These are phyloP conservation scores for Tychaedon coryphoeus DNA, from an alignment of 2,113 vertebrate genomes.

Conservation along the genomic window DNA sequence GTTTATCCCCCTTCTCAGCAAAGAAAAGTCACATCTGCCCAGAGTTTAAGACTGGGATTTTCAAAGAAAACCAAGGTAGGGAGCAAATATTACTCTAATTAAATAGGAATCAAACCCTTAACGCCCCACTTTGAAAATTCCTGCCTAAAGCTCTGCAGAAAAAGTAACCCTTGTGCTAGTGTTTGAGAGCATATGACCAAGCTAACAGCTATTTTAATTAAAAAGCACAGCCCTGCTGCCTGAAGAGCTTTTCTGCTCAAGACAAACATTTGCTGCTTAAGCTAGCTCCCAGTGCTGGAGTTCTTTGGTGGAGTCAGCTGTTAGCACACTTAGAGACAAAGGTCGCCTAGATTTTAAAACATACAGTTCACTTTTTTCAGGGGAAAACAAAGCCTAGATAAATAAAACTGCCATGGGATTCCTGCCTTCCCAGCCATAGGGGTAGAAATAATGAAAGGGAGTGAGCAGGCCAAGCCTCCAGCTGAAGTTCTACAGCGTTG, in stretches of 20 bases:
- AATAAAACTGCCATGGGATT: conserved; percentile 20
- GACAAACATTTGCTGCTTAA: conserved; percentile 57
- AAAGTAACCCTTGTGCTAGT: conserved; percentile 17
- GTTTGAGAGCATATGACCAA: conserved; percentile 36
- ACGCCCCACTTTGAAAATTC: background rate
- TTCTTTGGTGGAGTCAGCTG: conserved; percentile 33
- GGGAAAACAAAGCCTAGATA: conserved; percentile 35
- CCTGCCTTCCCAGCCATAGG: background rate
- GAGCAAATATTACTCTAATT: conserved; percentile 39
- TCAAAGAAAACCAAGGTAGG: background rate
- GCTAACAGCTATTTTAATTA: conserved; percentile 52
- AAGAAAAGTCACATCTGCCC: background rate
- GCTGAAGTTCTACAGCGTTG: accelerated
- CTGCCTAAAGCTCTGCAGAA: conserved; percentile 20
- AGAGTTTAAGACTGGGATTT: conserved; percentile 7
- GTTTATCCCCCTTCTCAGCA: conserved; percentile 18
- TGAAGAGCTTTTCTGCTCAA: conserved; percentile 50
- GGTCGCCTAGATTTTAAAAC: conserved; percentile 1
- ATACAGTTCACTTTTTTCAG: conserved; percentile 15
- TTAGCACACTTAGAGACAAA: conserved; percentile 14
- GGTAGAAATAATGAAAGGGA: background rate
- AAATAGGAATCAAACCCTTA: background rate
- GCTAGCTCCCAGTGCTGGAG: background rate
- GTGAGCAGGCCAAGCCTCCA: background rate
- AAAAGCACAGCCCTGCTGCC: conserved; percentile 8